Conservation (phyloP, 2,888 invertebrate genomes). For the Epiblema foenella region DNA sequence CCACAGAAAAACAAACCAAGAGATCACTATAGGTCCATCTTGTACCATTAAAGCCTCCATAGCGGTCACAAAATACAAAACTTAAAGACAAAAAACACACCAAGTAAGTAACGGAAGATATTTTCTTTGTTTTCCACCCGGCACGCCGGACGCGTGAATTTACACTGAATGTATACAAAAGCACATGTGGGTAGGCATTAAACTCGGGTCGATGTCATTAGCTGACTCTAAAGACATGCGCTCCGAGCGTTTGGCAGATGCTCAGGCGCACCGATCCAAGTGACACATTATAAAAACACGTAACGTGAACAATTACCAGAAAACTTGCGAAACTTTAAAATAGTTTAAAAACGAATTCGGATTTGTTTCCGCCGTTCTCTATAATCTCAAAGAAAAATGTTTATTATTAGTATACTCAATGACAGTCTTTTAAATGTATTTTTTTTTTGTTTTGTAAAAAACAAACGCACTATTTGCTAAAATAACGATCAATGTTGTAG, state of each 20-base stretch:
- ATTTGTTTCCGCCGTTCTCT: neutral
- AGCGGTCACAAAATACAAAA: slow-evolving; percentile 16
- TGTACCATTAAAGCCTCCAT: slow-evolving; percentile 72
- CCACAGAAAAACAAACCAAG: slow-evolving; percentile 77
- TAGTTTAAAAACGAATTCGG: neutral
- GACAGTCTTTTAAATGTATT: neutral
- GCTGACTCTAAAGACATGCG: slow-evolving; percentile 77
- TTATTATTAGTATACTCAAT: neutral
- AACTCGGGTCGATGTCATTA: slow-evolving; percentile 75
- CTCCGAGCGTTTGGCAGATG: slow-evolving; percentile 72
- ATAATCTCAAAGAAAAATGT: too few relatives aligned
- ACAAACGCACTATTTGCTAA: neutral
- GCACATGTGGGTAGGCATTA: slow-evolving; percentile 67
- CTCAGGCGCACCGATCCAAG: slow-evolving; percentile 69
- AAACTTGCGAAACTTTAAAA: slow-evolving; percentile 45
- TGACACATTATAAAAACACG: slow-evolving; percentile 66
- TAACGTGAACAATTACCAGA: slow-evolving; percentile 57
- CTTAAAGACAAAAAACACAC: slow-evolving; percentile 1
- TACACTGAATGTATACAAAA: slow-evolving; percentile 54
- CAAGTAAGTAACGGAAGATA: slow-evolving; percentile 15
- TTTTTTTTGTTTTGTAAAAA: neutral
- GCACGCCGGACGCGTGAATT: slow-evolving; percentile 44
- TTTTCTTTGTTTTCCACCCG: slow-evolving; percentile 32
- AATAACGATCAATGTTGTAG: slow-evolving; percentile 26
- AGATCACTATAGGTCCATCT: slow-evolving; percentile 75